Base-by-base conservation (phyloP, 2,888 invertebrate genomes). In the Cephus pygmeus region DNA sequence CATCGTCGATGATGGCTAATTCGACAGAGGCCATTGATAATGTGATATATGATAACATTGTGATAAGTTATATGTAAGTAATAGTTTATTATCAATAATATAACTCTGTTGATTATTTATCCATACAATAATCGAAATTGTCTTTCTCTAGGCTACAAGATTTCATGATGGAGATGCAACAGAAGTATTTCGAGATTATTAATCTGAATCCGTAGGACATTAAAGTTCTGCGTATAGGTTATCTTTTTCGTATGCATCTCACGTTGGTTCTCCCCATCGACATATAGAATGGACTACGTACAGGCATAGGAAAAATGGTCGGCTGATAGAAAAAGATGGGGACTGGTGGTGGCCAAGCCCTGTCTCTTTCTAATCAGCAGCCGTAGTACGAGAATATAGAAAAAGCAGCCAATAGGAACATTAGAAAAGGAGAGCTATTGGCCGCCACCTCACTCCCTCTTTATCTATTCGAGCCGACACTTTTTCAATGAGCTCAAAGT, bases 21-120 rank as follows among this genome's bases (percentile, higher is more conserved):
- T 56, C 23, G 56, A 56, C 56, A 15, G 56, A 56, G 23, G 1
- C 4, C 33, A 80, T 79, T 71, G 83, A 84, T 74, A 79, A 75
- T 75, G 79, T 87, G 34, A 87, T 90, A 80, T 85, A 81, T 69
- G 85, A 90, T 33, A 90, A 86, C 81, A 84, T 89, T 76, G 75
- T 86, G 34, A 81, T 89, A 69, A 83, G 84, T 40, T 79, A 87
- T 33, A 83, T 83, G 90, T 89, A 77, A 85, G 87, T 85, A 77
- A 75, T 68, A 74, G 77, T 75, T 34, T 35, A 73, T 34, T 35
- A 73, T 73, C 73, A 68, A 69, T 15, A n/a, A 12, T 40, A 12
- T 40, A 4, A 40, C 35, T 76, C 75, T n/a, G 69, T 76, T 36
- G 76, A 35, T 36, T 73, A 30, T 34, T 73, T 79, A 73, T 31